Percentiles rank a stretch among this genome's conserved stretches.
Conservation (phyloP, 1,140 invertebrate genomes). For the Caenorhabditis tropicalis region DNA sequence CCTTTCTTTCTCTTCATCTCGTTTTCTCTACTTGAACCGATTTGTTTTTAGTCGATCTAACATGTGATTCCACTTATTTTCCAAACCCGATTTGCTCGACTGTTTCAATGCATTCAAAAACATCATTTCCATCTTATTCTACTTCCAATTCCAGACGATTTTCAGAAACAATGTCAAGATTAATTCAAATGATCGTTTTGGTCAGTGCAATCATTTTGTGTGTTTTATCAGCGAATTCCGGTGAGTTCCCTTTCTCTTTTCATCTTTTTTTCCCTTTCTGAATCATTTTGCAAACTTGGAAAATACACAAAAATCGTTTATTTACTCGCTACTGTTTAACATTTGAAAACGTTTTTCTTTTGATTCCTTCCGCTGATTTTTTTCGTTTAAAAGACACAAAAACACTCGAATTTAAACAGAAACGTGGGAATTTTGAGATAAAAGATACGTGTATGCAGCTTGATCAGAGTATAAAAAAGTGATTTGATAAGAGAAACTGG, state of each 20-base stretch:
- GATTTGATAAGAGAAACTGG: too few relatives aligned
- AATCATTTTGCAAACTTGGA: constrained; percentile 2
- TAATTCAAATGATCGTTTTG: not conserved
- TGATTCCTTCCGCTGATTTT: not conserved
- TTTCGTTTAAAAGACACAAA: too few relatives aligned
- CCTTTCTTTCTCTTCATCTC: not conserved
- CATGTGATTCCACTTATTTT: constrained; percentile 13
- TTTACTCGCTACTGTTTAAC: not conserved
- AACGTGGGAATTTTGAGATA: too few relatives aligned
- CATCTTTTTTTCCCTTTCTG: not conserved
- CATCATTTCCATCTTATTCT: not conserved
- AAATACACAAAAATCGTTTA: not conserved
- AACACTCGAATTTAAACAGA: too few relatives aligned
- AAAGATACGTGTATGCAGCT: not conserved
- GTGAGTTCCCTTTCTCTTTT: not conserved
- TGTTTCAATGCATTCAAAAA: not conserved
- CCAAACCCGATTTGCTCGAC: not conserved
- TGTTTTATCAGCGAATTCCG: constrained; percentile 11
- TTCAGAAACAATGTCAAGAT: not conserved
- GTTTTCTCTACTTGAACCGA: not conserved
- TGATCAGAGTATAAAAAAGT: not conserved
- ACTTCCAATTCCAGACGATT: not conserved
- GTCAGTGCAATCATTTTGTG: not conserved
- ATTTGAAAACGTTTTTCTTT: not conserved
- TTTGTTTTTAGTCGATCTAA: not conserved